Base-by-base conservation (phyloP, 1,140 invertebrate genomes). In the Pemphigus obesinymphae region DNA sequence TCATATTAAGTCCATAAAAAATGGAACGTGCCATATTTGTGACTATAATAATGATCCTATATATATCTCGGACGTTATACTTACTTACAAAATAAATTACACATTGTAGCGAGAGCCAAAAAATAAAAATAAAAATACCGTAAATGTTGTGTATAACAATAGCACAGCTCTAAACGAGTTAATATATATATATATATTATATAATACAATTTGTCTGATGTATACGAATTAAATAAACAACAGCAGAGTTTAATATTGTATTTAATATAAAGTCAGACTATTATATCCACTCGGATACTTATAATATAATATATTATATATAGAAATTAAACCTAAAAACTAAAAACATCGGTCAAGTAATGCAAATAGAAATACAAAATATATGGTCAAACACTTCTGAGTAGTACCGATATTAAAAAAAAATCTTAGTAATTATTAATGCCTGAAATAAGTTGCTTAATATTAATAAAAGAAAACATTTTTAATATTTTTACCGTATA, bases 151-250 rank as follows among this genome's bases (percentile, higher is more conserved):
- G 20, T 63, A 34, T 20, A 34, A 68, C 31, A 68, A 68, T 68
- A 23, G 63, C n/a, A 43, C 37, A 4, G 34, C n/a, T 23, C 10
- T 43, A 70, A 37, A 70, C 37, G 15, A 70, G n/a, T 70, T 70
- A 70, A 43, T 23, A 43, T n/a, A 43, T 43, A n/a, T n/a, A n/a
- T n/a, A n/a, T n/a, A n/a, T n/a, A n/a, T n/a, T n/a, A n/a, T n/a
- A 70, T 70, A 70, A 43, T 43, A 70, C 66, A 70, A 70, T 70
- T 70, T 70, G 66, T 70, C 66, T 70, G 66, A 37, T 11, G 26
- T 8, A n/a, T n/a, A n/a, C 37, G n/a, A 70, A 37, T 70, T 70
- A 70, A 26, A 43, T 70, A 70, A 70, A 70, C 66, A 70, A 43
- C 20, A n/a, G 3, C 17, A 13, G 40, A 40, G 63, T 68, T 68